These are phyloP conservation scores for Mnemiopsis leidyi DNA, from an alignment of 37 sponge, comb jelly and placozoan genomes.

Conservation along the genomic window DNA sequence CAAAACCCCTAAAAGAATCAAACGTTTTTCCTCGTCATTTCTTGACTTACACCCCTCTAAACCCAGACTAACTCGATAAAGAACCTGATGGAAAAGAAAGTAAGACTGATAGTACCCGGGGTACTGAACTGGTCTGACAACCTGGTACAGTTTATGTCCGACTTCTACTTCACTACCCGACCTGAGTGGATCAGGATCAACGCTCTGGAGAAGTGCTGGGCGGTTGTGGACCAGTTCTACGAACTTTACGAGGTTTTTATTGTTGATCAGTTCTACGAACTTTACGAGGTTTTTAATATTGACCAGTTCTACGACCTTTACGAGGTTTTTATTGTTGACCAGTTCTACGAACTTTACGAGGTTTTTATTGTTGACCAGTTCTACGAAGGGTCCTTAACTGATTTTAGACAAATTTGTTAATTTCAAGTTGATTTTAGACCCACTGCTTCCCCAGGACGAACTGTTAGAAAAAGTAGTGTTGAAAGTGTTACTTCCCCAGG, in stretches of 20 bases:
- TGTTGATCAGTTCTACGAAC: slow-evolving; percentile 60
- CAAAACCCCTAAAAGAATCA: too few relatives aligned
- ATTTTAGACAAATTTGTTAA: too few relatives aligned
- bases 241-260: slow-evolving; percentile 65
- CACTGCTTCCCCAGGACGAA: neutral
- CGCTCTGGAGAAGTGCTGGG: slow-evolving; percentile 64
- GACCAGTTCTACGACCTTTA: slow-evolving; percentile 62
- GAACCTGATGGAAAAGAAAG: slow-evolving; percentile 48
- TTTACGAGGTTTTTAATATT: slow-evolving; percentile 57
- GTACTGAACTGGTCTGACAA: slow-evolving; percentile 55
- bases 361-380: slow-evolving; percentile 64
- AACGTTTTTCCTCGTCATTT: too few relatives aligned
- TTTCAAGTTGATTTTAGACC: neutral
- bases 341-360: slow-evolving; percentile 63
- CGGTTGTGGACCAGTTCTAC: slow-evolving; percentile 57
- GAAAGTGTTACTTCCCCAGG: neutral
- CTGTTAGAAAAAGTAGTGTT: slow-evolving; percentile 30
- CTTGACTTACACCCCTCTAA: too few relatives aligned
- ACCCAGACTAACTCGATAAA: neutral
- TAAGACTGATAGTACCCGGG: slow-evolving; percentile 43
- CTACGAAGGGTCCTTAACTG: too few relatives aligned
- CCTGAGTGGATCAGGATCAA: slow-evolving; percentile 57
- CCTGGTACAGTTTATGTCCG: slow-evolving; percentile 1
- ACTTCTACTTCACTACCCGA: slow-evolving; percentile 19
- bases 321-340: slow-evolving; percentile 62